phyloP scores from a whole-genome alignment of 2,113 vertebrate genomes.

The Strix aluco region DNA sequence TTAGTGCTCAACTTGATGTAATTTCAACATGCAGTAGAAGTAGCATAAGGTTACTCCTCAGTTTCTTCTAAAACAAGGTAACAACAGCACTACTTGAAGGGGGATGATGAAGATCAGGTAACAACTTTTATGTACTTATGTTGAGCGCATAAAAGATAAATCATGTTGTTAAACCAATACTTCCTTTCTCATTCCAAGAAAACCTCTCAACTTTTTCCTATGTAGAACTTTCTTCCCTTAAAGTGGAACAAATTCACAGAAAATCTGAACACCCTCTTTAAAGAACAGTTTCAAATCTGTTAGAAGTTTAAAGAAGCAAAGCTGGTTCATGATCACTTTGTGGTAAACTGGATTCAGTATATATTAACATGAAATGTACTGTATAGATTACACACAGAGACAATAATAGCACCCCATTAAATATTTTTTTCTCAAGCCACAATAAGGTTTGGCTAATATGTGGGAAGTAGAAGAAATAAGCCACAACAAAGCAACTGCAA shows the following conservation, averaged over 20 bases:
- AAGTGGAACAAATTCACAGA: background rate
- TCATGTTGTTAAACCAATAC: background rate
- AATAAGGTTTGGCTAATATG: background rate
- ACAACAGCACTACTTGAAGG: background rate
- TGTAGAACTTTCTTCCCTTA: background rate
- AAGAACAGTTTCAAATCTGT: background rate
- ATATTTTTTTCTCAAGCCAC: background rate
- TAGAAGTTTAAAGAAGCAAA: background rate
- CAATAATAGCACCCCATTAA: background rate
- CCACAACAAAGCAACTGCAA: background rate
- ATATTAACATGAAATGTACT: background rate
- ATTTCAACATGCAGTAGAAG: background rate
- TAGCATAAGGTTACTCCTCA: background rate
- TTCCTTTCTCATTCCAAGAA: background rate
- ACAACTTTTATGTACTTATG: background rate
- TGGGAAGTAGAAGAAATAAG: background rate
- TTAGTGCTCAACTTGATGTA: background rate
- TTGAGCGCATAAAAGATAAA: background rate
- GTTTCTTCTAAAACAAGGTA: background rate
- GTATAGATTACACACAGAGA: accelerated
- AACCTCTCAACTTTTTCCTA: background rate
- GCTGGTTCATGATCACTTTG: background rate
- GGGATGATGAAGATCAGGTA: background rate
- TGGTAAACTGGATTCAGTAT: background rate
- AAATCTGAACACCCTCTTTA: background rate